Evolutionary conservation across 2,113 vertebrate species (phyloP), one percentile per base, ranked within the genome.

Genomic region (Smithornis capensis): DNA sequence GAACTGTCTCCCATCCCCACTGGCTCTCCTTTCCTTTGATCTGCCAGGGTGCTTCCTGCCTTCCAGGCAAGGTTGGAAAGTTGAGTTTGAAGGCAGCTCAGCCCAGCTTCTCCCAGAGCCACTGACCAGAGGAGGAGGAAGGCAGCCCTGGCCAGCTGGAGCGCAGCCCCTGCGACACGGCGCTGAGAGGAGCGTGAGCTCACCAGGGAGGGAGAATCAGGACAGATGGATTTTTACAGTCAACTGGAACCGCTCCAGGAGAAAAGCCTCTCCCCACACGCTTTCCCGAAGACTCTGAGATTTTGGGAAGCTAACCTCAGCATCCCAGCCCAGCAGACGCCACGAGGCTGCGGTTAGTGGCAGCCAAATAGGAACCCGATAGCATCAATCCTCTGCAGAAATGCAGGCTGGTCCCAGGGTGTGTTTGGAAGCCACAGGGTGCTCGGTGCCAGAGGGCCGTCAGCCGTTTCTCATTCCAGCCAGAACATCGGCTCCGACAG

Each of bases 291-390:
- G 94, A 27, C 79, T 8, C 19, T 1, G 29, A 19, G 88, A 33
- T 79, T 83, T 76, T 56, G 95, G 89, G 93, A 89, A 94, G 89
- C 57, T 44, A 69, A 33, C 40, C 44, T 74, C 94, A 91, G 71
- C 71, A 60, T 67, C 87, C 65, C 24, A 70, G 89, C 91, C 95
- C 59, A 10, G 93, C 77, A 95, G 94, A 94, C 62, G 45, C 92
- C 89, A 69, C 44, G 29, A 89, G 94, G 95, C 95, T 35, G 73
- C 1, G 69, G 91, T 73, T 24, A 74, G 92, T 1, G 86, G 88
- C 91, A 92, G 89, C 95, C 80, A 52, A 24, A 33, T 2, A 42
- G 89, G 86, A 91, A 94, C 29, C 33, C 1, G 19, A 83, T n/a
- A 60, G 50, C 59, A 40, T 6, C 60, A 25, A 62, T n/a, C 65